Evolutionary conservation across 2,113 vertebrate species (phyloP).

Genomic region (Recurvirostra avosetta): DNA sequence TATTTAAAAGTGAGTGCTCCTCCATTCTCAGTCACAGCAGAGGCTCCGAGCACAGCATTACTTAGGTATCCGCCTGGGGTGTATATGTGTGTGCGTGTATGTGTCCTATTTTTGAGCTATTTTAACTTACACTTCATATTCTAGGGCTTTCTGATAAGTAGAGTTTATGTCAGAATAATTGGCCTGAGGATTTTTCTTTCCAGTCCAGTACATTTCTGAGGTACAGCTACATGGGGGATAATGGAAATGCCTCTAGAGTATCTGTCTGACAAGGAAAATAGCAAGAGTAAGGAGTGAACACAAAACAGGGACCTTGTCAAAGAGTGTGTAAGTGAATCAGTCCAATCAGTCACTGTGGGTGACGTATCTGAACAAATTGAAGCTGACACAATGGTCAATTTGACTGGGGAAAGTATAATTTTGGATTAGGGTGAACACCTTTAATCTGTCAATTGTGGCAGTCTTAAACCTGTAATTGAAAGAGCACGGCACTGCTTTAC

Average conservation of each 20-base stretch:
- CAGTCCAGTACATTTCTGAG: constrained; percentile 53
- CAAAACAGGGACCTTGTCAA: constrained; percentile 40
- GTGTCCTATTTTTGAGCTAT: constrained; percentile 40
- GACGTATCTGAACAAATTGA: constrained; percentile 20
- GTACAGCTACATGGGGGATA: constrained; percentile 49
- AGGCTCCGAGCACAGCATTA: neutral
- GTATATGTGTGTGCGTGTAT: neutral
- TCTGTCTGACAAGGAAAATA: constrained; percentile 43
- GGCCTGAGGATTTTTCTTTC: constrained; percentile 51
- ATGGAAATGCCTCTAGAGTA: constrained; percentile 44
- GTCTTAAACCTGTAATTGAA: constrained; percentile 50
- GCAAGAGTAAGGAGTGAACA: constrained; percentile 29
- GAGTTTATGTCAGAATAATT: constrained; percentile 64
- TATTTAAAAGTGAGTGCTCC: neutral
- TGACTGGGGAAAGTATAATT: constrained; percentile 32
- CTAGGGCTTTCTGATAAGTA: constrained; percentile 56
- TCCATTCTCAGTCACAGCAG: neutral
- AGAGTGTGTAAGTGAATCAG: constrained; percentile 13
- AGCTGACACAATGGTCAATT: constrained; percentile 34
- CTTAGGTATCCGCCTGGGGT: constrained; percentile 7
- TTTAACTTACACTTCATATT: constrained; percentile 54
- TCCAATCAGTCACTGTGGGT: neutral
- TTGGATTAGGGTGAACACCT: constrained; percentile 50
- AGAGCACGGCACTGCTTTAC: neutral
- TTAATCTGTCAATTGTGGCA: constrained; percentile 46